These are phyloP conservation scores for Cochlearius cochlearius DNA, from an alignment of 2,113 vertebrate genomes.

Conservation along the genomic window DNA sequence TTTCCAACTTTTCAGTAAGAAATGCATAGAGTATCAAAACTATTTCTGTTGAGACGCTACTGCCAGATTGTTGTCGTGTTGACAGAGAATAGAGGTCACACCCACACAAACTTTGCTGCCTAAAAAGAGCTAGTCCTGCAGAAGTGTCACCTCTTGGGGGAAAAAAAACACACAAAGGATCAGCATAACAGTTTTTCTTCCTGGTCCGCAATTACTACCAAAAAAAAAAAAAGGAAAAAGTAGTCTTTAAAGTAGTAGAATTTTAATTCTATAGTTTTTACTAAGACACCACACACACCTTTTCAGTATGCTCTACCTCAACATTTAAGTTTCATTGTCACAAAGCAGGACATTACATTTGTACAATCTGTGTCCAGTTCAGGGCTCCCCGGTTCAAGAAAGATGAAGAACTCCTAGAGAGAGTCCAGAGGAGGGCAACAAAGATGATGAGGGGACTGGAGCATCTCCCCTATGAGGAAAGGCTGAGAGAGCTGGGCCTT, in stretches of 20 bases:
- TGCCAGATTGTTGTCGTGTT: background rate
- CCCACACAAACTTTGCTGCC: background rate
- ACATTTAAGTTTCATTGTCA: background rate
- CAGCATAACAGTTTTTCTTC: background rate
- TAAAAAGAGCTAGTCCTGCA: background rate
- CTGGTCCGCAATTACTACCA: background rate
- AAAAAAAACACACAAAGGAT: background rate
- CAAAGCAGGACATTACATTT: background rate
- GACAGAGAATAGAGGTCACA: background rate
- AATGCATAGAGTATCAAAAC: background rate
- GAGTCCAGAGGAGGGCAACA: no score
- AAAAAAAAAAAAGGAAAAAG: background rate
- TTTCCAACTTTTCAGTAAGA: background rate
- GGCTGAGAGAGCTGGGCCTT: no score
- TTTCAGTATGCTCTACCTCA: background rate
- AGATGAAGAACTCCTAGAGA: no score
- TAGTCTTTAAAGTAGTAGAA: background rate
- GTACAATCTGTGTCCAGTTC: no score
- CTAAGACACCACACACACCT: background rate
- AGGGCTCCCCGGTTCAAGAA: no score
- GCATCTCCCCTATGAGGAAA: no score
- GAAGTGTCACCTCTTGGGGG: background rate
- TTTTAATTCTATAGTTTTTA: background rate
- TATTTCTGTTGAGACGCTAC: background rate
- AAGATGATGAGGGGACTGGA: no score